These are phyloP conservation scores for Celastrina argiolus DNA, from an alignment of 2,888 invertebrate genomes.

Conservation along the genomic window DNA sequence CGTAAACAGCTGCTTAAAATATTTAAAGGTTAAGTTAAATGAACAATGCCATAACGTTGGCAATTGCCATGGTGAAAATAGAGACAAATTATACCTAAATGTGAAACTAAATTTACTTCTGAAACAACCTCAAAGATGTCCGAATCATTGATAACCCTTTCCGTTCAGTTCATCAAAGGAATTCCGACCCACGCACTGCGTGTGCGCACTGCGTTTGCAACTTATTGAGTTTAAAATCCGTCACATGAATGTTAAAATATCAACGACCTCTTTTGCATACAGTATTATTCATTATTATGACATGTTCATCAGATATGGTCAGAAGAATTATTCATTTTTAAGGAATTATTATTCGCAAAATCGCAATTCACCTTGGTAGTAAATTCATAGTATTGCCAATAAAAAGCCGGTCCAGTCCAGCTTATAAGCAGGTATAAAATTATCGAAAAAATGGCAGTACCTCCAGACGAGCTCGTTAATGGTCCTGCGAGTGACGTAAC, in stretches of 20 bases:
- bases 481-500: conserved; percentile 1
- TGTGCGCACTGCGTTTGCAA: background rate
- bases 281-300: too few relatives aligned
- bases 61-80: too few relatives aligned
- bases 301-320: too few relatives aligned
- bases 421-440: background rate
- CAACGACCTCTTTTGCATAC: background rate
- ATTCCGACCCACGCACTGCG: conserved; percentile 6
- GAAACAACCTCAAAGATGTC: background rate
- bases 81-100: background rate
- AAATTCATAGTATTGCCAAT: too few relatives aligned
- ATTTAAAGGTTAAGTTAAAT: too few relatives aligned
- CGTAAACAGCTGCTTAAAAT: too few relatives aligned
- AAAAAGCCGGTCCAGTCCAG: too few relatives aligned
- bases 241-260: background rate
- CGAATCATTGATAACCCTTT: background rate
- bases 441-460: conserved; percentile 1
- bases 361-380: too few relatives aligned
- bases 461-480: background rate
- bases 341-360: too few relatives aligned
- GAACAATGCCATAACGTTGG: too few relatives aligned
- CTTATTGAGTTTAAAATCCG: background rate
- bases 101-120: background rate
- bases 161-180: background rate
- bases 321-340: too few relatives aligned